phyloP scores from a whole-genome alignment of 2,888 invertebrate species.

The Nemotelus nigrinus region DNA sequence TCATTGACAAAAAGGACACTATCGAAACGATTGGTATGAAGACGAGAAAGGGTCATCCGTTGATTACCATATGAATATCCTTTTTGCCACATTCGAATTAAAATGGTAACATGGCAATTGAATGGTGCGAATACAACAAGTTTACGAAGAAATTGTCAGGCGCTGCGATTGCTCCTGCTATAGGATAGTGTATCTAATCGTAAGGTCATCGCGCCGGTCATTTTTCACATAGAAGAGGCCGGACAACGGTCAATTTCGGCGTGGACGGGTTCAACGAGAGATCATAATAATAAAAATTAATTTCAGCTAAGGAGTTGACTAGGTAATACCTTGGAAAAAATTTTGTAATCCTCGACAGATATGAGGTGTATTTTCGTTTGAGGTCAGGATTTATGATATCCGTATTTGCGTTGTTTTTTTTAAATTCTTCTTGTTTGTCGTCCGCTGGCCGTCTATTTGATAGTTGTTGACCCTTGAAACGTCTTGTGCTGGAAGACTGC shows the following conservation, averaged over 20 bases:
- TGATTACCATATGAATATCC: slow-evolving; percentile 48
- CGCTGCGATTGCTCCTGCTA: slow-evolving; percentile 13
- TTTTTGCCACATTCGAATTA: slow-evolving; percentile 47
- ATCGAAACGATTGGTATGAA: neutral
- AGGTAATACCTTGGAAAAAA: neutral
- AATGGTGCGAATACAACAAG: slow-evolving; percentile 27
- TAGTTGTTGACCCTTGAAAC: slow-evolving; percentile 40
- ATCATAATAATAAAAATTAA: slow-evolving; percentile 50
- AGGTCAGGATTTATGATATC: slow-evolving; percentile 39
- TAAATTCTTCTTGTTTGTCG: neutral
- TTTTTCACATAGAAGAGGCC: slow-evolving; percentile 34
- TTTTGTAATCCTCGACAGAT: slow-evolving; percentile 33
- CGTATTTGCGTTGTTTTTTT: too few relatives aligned
- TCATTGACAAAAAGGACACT: too few relatives aligned
- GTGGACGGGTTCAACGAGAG: neutral
- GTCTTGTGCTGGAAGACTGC: slow-evolving; percentile 29
- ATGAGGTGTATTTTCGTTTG: slow-evolving; percentile 35
- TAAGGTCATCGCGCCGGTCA: slow-evolving; percentile 24
- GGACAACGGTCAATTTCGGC: slow-evolving; percentile 47
- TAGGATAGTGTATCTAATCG: slow-evolving; percentile 47
- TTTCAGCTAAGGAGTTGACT: slow-evolving; percentile 45
- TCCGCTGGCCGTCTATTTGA: slow-evolving; percentile 19
- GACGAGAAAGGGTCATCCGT: slow-evolving; percentile 18
- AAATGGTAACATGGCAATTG: slow-evolving; percentile 49
- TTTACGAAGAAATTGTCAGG: slow-evolving; percentile 46